phyloP scores from a whole-genome alignment of 2,113 vertebrate genomes.

The Progne subis region DNA sequence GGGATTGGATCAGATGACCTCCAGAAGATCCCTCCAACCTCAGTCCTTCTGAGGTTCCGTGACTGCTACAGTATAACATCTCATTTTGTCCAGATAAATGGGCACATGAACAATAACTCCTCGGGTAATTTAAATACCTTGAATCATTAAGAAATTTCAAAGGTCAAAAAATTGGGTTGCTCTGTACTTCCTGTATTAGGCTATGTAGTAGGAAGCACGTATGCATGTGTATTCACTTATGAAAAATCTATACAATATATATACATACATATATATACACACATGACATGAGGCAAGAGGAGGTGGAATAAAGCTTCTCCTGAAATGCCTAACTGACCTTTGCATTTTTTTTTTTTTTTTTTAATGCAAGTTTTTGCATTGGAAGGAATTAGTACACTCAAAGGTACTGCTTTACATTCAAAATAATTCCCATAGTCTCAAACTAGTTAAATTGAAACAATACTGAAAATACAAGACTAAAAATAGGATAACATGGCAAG shows the following conservation, averaged over 20 bases:
- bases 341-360: not conserved
- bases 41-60: not conserved
- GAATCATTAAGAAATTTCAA: not conserved
- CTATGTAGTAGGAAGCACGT: not conserved
- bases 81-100: not conserved
- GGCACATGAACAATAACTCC: not conserved
- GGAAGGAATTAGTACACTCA: not conserved
- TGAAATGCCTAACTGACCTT: not conserved
- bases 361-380: not conserved
- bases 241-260: not conserved
- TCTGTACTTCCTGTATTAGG: not conserved
- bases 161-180: not conserved
- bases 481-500: not conserved
- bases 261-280: not conserved
- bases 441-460: not conserved
- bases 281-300: not conserved
- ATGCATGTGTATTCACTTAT: not conserved
- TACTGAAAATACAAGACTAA: not conserved
- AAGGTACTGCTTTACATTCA: not conserved
- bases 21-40: not conserved
- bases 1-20: not conserved
- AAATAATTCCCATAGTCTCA: not conserved
- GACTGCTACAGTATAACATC: not conserved
- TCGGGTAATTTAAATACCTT: not conserved
- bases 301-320: not conserved